phyloP scores from a whole-genome alignment of 2,888 invertebrate genomes.

The Mechanitis messenoides region DNA sequence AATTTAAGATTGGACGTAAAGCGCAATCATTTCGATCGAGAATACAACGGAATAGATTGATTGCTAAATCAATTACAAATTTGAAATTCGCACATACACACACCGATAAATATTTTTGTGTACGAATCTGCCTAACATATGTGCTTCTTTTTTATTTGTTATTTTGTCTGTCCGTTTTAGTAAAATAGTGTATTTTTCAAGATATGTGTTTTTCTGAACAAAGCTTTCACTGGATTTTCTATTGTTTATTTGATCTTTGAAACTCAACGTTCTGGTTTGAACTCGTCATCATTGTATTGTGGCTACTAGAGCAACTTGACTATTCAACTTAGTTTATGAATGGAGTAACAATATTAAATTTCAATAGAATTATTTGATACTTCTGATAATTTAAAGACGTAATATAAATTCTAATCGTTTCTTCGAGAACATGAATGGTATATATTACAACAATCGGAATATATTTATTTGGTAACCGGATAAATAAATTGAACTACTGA shows the following conservation, averaged over 20 bases:
- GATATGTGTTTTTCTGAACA: not conserved
- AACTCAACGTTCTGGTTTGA: not conserved
- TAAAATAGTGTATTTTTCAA: not conserved
- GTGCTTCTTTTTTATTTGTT: no score
- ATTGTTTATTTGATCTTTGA: not conserved
- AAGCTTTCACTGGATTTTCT: not conserved
- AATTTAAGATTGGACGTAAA: not conserved
- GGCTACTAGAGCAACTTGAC: not conserved
- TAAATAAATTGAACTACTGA: no score
- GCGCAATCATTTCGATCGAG: not conserved
- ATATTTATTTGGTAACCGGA: no score
- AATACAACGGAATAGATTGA: not conserved
- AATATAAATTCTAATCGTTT: no score
- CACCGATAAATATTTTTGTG: no score
- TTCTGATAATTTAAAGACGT: no score
- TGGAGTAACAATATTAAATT: no score
- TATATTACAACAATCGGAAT: no score
- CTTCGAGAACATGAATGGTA: no score
- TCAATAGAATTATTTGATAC: no score
- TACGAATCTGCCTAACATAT: no score
- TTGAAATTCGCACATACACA: not conserved
- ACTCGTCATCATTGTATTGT: not conserved
- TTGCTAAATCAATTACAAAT: not conserved
- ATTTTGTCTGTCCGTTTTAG: not conserved
- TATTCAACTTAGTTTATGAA: no score